phyloP scores from a whole-genome alignment of 2,888 invertebrate genomes.

The Sesamia inferens region DNA sequence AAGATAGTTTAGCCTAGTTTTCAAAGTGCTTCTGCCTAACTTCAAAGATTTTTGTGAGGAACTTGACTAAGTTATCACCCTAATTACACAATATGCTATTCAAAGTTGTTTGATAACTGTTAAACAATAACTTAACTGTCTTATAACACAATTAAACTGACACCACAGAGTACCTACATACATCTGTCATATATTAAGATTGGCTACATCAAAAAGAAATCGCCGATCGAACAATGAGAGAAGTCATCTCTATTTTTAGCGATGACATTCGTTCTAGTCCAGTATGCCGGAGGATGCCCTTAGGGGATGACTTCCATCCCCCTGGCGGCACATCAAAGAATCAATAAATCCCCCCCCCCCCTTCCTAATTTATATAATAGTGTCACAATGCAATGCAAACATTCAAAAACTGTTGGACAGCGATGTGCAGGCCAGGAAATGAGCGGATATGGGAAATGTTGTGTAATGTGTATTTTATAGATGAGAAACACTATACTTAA shows the following conservation, averaged over 20 bases:
- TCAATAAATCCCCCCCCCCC: slow-evolving; percentile 74
- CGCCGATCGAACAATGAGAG: slow-evolving; percentile 14
- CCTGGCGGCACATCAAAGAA: slow-evolving; percentile 66
- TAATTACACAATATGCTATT: slow-evolving; percentile 18
- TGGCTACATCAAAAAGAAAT: slow-evolving; percentile 33
- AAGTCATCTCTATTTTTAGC: slow-evolving; percentile 52
- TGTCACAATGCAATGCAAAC: slow-evolving; percentile 79
- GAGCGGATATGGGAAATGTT: slow-evolving; percentile 10
- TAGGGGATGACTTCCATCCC: slow-evolving; percentile 51
- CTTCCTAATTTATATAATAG: slow-evolving; percentile 78
- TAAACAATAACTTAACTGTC: slow-evolving; percentile 26
- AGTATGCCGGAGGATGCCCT: slow-evolving; percentile 47
- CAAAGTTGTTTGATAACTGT: slow-evolving; percentile 17
- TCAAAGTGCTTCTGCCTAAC: background rate
- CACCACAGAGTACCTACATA: slow-evolving; percentile 19
- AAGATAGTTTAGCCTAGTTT: slow-evolving; percentile 16
- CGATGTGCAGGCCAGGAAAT: slow-evolving; percentile 60
- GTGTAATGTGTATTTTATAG: background rate
- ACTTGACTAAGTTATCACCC: background rate
- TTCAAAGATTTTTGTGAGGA: slow-evolving; percentile 11
- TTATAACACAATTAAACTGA: slow-evolving; percentile 27
- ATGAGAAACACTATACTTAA: background rate
- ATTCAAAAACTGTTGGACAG: slow-evolving; percentile 80
- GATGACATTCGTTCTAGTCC: slow-evolving; percentile 35
- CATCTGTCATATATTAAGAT: slow-evolving; percentile 21